Evolutionary conservation across 1,140 invertebrate species (phyloP).

Genomic region (Halyomorpha halys): DNA sequence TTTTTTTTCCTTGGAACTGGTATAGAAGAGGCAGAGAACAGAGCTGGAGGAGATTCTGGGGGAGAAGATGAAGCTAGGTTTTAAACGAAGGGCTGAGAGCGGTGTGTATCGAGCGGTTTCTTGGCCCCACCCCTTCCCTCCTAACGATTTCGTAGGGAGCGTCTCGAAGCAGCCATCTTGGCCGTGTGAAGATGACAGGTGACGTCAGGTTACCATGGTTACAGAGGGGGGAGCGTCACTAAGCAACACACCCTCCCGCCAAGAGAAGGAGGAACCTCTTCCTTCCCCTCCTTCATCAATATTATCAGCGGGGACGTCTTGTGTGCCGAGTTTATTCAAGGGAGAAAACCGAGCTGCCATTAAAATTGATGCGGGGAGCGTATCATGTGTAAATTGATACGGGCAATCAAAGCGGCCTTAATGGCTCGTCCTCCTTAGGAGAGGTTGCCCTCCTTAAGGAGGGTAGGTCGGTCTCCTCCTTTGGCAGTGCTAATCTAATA

Average conservation of each 20-base stretch:
- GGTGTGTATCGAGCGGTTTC: slow-evolving; percentile 13
- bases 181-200: slow-evolving; percentile 25
- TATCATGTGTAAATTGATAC: slow-evolving; percentile 14
- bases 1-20: neutral
- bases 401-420: slow-evolving; percentile 12
- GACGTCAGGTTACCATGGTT: slow-evolving; percentile 25
- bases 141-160: slow-evolving; percentile 21
- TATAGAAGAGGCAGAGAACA: neutral
- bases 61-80: neutral
- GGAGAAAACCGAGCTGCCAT: slow-evolving; percentile 8
- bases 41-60: neutral
- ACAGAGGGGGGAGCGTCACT: slow-evolving; percentile 17
- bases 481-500: too few relatives aligned
- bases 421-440: neutral
- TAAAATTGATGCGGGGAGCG: too few relatives aligned
- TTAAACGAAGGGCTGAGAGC: slow-evolving; percentile 1
- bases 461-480: neutral
- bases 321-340: slow-evolving; percentile 7
- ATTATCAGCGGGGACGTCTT: slow-evolving; percentile 16
- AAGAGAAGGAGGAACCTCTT: slow-evolving; percentile 5
- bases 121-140: slow-evolving; percentile 3
- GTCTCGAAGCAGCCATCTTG: slow-evolving; percentile 23
- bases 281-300: slow-evolving; percentile 17
- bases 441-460: neutral
- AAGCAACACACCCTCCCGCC: slow-evolving; percentile 18